phyloP scores from a whole-genome alignment of 2,113 vertebrate genomes.

The Tenebrosternarchus preto region DNA sequence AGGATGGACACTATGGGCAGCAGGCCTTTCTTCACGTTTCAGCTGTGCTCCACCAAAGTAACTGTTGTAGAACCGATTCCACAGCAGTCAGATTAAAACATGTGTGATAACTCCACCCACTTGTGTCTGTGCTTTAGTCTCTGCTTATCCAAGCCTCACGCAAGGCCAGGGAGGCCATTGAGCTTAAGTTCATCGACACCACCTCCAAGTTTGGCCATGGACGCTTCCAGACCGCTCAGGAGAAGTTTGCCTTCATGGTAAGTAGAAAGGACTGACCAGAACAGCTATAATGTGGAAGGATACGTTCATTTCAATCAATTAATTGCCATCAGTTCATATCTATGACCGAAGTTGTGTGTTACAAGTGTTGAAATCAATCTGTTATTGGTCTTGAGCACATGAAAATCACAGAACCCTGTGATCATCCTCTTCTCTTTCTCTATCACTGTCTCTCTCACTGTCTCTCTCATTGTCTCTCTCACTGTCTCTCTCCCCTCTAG shows the following conservation, averaged over 20 bases:
- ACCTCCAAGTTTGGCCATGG: slow-evolving; percentile 98
- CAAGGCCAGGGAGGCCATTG: slow-evolving; percentile 93
- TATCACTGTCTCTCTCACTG: background rate
- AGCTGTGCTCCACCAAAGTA: background rate
- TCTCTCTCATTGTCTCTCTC: background rate
- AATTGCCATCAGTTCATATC: background rate
- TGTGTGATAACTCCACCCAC: background rate
- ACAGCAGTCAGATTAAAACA: background rate
- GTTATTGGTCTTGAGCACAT: background rate
- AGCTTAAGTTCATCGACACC: slow-evolving; percentile 97
- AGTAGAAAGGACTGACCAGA: slow-evolving; percentile 40
- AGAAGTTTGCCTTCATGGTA: slow-evolving; percentile 98
- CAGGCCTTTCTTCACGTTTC: background rate
- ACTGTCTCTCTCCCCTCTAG: slow-evolving; percentile 64
- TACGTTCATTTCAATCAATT: background rate
- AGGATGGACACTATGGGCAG: too few species aligned
- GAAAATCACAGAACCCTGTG: slow-evolving; percentile 1
- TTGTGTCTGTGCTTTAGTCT: slow-evolving; percentile 66
- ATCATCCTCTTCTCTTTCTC: slow-evolving; percentile 20
- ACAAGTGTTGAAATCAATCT: background rate
- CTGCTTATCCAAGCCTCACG: slow-evolving; percentile 92
- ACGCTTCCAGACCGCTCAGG: slow-evolving; percentile 96
- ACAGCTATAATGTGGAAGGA: background rate
- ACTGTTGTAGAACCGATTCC: background rate
- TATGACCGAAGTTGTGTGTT: background rate